These are phyloP conservation scores for Crax fasciolata DNA, from an alignment of 2,797 vertebrate species.

Conservation along the genomic window DNA sequence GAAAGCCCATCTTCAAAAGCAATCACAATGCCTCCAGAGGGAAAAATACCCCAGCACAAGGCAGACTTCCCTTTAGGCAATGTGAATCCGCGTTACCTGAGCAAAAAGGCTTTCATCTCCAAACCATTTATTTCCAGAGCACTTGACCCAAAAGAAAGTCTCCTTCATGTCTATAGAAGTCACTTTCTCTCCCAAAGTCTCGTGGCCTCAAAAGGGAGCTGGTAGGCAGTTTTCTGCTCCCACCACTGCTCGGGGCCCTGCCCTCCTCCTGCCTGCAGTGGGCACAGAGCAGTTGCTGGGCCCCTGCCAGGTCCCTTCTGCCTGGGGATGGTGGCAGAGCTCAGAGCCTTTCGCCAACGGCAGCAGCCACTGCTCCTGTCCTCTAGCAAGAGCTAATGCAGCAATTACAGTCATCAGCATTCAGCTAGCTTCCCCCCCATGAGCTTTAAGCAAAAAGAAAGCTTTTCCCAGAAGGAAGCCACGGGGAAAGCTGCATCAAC, in stretches of 20 bases:
- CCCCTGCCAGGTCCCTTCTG: background rate
- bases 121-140: conserved; percentile 47
- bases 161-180: conserved; percentile 40
- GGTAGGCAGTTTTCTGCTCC: background rate
- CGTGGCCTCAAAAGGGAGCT: background rate
- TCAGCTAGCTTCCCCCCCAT: background rate
- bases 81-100: background rate
- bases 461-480: background rate
- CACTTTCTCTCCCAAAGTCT: conserved; percentile 6
- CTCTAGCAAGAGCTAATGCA: fast-evolving
- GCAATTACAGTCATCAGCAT: fast-evolving
- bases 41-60: conserved; percentile 41
- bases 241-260: background rate
- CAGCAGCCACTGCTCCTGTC: background rate
- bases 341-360: background rate
- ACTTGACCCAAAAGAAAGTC: conserved; percentile 60
- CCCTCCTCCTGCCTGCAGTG: background rate
- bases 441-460: background rate
- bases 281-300: background rate
- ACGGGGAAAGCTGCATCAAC: background rate
- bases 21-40: background rate
- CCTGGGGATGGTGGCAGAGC: background rate
- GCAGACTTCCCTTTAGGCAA: conserved; percentile 54
- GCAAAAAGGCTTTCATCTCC: conserved; percentile 61
- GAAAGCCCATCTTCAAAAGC: conserved; percentile 69